These are phyloP conservation scores for Dipodomys stephensi DNA, from an alignment of 2,113 vertebrate genomes.

Conservation along the genomic window DNA sequence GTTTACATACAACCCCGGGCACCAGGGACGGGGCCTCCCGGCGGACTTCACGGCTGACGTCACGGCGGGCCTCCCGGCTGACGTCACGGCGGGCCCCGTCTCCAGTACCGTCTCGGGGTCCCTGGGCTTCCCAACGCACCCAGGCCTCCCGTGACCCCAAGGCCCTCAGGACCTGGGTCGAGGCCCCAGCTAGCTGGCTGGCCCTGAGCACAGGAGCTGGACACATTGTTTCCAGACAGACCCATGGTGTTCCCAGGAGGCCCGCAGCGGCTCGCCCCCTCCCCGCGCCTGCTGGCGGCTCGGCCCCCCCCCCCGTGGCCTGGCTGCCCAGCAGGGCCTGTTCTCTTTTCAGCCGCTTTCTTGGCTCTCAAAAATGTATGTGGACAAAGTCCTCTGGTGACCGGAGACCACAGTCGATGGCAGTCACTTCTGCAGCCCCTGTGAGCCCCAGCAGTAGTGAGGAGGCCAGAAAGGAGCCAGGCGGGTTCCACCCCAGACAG, in stretches of 20 bases:
- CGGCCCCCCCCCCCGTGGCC: accelerated
- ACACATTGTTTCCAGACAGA: neutral
- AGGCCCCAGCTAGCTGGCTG: too few relatives aligned
- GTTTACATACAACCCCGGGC: too few relatives aligned
- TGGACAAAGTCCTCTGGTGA: neutral
- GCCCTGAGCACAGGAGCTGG: neutral
- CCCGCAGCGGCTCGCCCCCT: neutral
- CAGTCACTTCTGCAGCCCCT: neutral
- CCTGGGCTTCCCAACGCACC: neutral
- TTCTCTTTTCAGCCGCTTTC: neutral
- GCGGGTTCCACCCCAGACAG: too few relatives aligned
- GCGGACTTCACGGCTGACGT: too few relatives aligned
- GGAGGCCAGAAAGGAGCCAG: neutral
- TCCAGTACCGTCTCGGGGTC: neutral
- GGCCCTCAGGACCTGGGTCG: neutral
- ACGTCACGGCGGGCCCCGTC: too few relatives aligned
- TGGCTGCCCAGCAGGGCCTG: neutral
- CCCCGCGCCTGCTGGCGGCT: accelerated
- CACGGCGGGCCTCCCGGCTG: too few relatives aligned
- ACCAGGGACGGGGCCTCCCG: too few relatives aligned
- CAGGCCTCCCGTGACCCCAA: neutral
- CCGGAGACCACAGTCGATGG: accelerated
- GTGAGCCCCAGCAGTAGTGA: neutral
- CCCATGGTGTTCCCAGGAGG: neutral
- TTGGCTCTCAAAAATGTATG: accelerated